phyloP scores from a whole-genome alignment of 2,113 vertebrate species.

The Equus przewalskii region DNA sequence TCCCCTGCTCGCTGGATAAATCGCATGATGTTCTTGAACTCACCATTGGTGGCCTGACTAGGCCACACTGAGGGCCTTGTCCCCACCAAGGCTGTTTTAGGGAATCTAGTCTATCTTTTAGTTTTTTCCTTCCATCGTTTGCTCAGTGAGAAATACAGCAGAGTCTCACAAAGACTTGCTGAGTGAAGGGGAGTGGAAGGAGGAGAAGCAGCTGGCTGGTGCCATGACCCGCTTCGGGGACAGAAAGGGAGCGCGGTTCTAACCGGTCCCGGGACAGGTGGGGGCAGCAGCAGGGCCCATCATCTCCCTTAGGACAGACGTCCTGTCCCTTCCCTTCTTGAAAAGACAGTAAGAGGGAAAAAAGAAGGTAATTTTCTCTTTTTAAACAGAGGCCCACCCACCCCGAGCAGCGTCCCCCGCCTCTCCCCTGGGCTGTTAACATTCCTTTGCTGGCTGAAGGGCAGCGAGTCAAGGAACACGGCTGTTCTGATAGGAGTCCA shows the following conservation, averaged over 20 bases:
- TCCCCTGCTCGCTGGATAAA: accelerated
- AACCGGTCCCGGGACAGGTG: accelerated
- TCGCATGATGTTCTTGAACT: accelerated
- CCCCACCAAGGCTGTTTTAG: neutral
- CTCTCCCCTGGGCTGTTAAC: neutral
- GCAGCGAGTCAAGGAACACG: neutral
- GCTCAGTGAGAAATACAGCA: neutral
- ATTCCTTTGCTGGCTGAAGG: neutral
- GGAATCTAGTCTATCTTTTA: neutral
- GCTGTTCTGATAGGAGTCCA: neutral
- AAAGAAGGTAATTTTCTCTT: neutral
- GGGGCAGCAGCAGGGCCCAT: neutral
- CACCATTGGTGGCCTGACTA: neutral
- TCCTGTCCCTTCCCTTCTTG: neutral
- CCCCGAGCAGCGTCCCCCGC: neutral
- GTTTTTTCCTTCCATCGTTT: neutral
- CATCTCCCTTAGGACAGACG: no score
- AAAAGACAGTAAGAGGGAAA: neutral
- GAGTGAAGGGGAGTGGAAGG: neutral
- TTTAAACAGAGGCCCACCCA: neutral
- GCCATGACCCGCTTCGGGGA: accelerated
- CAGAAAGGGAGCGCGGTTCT: accelerated
- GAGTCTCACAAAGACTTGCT: neutral
- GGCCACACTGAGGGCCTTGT: neutral
- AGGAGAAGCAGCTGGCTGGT: accelerated